Evolutionary conservation across 2,797 vertebrate genomes (phyloP).

Genomic region (Labroides dimidiatus): DNA sequence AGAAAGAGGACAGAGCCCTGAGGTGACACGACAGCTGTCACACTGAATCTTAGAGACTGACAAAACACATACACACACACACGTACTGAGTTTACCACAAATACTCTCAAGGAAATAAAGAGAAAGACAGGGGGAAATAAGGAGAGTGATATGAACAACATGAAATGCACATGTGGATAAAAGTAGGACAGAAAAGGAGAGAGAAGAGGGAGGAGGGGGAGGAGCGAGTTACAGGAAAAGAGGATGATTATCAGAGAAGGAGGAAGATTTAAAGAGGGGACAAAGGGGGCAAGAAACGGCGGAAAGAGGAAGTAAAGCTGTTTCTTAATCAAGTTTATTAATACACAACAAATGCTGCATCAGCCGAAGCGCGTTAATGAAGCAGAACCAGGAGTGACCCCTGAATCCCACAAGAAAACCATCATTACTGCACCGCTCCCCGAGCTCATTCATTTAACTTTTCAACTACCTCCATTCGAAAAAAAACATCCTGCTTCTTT

Average conservation of each 20-base stretch:
- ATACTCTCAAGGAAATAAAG: conserved; percentile 34
- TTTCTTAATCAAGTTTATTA: conserved; percentile 6
- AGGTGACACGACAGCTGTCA: conserved; percentile 73
- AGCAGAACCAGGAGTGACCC: not conserved
- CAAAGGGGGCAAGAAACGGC: no score
- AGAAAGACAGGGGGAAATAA: not conserved
- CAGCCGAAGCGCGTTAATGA: not conserved
- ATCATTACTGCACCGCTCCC: not conserved
- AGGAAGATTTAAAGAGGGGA: not conserved
- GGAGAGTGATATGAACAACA: conserved; percentile 13
- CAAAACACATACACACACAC: conserved; percentile 34
- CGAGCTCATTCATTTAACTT: not conserved
- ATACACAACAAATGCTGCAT: conserved; percentile 1
- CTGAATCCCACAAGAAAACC: not conserved
- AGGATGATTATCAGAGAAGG: no score
- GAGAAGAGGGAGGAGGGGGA: not conserved
- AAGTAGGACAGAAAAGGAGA: not conserved
- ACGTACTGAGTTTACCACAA: conserved; percentile 43
- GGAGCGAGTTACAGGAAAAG: not conserved
- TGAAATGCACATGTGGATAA: conserved; percentile 16
- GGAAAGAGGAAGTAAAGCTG: not conserved
- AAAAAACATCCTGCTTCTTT: not conserved
- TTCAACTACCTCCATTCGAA: not conserved
- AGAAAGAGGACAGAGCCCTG: conserved; percentile 52
- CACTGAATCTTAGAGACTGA: conserved; percentile 45